Evolutionary conservation across 2,797 vertebrate genomes (phyloP).

Genomic region (Pipistrellus nathusii): DNA sequence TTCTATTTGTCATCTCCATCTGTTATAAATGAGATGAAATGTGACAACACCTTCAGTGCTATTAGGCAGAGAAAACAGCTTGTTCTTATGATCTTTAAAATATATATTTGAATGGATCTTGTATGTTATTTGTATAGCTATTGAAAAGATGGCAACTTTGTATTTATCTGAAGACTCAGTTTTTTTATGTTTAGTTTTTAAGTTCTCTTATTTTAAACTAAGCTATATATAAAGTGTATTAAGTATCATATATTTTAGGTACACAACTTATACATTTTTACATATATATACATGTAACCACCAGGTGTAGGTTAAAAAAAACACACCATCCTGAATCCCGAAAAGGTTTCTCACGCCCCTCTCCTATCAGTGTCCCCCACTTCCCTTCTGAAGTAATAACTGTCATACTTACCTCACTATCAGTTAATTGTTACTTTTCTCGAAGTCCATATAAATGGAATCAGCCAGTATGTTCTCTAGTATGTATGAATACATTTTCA

Average conservation of each 20-base stretch:
- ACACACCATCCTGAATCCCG: neutral
- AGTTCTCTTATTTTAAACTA: slow-evolving; percentile 57
- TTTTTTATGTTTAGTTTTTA: slow-evolving; percentile 44
- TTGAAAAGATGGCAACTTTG: slow-evolving; percentile 55
- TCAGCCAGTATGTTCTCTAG: neutral
- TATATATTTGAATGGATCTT: slow-evolving; percentile 77
- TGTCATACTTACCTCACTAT: neutral
- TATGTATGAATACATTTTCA: neutral
- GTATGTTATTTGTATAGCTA: slow-evolving; percentile 28
- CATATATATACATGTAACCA: neutral
- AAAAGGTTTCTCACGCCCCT: neutral
- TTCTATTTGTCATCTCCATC: slow-evolving; percentile 83
- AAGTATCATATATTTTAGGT: neutral
- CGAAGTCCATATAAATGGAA: neutral
- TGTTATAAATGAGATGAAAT: slow-evolving; percentile 81
- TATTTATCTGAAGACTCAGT: slow-evolving; percentile 23
- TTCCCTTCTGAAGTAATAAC: neutral
- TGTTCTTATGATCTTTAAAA: slow-evolving; percentile 73
- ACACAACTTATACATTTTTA: neutral
- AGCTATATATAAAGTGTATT: neutral
- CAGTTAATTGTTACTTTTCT: slow-evolving; percentile 24
- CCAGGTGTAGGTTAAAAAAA: neutral
- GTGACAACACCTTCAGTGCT: slow-evolving; percentile 80
- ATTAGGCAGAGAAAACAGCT: slow-evolving; percentile 81
- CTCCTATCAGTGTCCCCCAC: neutral